Conservation (phyloP, 2,113 vertebrate genomes). For the Microcebus murinus region DNA sequence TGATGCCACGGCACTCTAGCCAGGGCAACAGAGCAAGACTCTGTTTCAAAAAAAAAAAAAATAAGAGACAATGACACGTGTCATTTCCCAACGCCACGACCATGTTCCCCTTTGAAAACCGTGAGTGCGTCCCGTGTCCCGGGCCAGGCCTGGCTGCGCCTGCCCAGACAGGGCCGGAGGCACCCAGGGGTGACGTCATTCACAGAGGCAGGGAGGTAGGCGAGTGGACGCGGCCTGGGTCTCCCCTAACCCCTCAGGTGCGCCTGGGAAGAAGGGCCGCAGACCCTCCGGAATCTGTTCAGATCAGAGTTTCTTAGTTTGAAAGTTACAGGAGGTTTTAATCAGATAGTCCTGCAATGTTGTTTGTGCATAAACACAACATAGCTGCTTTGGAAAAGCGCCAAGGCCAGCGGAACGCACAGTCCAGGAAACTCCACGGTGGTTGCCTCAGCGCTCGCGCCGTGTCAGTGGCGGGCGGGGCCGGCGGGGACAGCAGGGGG, state of each 20-base stretch:
- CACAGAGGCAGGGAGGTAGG: accelerated
- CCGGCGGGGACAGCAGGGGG: neutral
- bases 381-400: neutral
- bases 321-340: neutral
- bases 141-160: neutral
- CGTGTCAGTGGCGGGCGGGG: neutral
- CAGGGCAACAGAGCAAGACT: too few species aligned
- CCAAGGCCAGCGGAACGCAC: neutral
- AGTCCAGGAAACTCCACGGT: neutral
- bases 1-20: too few species aligned
- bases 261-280: neutral
- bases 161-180: accelerated
- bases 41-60: too few species aligned
- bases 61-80: too few species aligned
- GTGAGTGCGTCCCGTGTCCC: accelerated
- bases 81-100: neutral
- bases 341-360: neutral
- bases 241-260: neutral
- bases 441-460: too few species aligned
- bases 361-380: neutral
- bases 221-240: too few species aligned
- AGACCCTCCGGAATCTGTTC: neutral
- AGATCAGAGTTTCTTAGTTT: neutral
- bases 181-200: accelerated
- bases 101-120: neutral